phyloP scores from a whole-genome alignment of 2,113 vertebrate species.

The Agapornis roseicollis region DNA sequence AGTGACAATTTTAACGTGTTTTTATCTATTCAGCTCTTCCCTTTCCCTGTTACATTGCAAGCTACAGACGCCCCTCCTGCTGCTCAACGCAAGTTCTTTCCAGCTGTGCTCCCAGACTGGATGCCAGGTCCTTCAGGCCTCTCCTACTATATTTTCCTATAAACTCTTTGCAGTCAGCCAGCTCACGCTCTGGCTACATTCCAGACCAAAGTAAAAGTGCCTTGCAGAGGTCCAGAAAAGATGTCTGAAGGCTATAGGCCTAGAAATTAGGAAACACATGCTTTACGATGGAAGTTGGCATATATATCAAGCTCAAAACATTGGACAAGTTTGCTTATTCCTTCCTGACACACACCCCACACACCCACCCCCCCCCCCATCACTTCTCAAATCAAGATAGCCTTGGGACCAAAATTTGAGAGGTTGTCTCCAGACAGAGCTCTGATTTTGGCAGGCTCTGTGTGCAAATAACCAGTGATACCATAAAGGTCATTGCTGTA shows the following conservation, averaged over 20 bases:
- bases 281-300: not conserved
- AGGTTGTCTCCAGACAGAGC: not conserved
- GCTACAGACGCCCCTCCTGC: not conserved
- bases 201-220: slow-evolving; percentile 32
- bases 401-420: not conserved
- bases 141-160: not conserved
- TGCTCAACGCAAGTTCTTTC: not conserved
- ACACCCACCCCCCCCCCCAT: not conserved
- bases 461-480: not conserved
- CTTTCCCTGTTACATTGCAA: not conserved
- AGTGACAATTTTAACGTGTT: not conserved
- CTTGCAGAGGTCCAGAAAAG: not conserved
- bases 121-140: not conserved
- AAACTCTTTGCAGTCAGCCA: not conserved
- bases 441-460: not conserved
- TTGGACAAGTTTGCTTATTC: not conserved
- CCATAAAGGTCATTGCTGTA: not conserved
- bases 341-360: not conserved
- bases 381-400: not conserved
- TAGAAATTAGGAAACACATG: slow-evolving; percentile 1
- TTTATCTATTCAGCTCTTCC: not conserved
- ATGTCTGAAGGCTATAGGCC: not conserved
- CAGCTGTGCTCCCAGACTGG: slow-evolving; percentile 32
- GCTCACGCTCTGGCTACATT: not conserved
- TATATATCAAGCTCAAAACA: not conserved